Conservation (phyloP, 2,888 invertebrate genomes). For the Ptychoptera albimana region DNA sequence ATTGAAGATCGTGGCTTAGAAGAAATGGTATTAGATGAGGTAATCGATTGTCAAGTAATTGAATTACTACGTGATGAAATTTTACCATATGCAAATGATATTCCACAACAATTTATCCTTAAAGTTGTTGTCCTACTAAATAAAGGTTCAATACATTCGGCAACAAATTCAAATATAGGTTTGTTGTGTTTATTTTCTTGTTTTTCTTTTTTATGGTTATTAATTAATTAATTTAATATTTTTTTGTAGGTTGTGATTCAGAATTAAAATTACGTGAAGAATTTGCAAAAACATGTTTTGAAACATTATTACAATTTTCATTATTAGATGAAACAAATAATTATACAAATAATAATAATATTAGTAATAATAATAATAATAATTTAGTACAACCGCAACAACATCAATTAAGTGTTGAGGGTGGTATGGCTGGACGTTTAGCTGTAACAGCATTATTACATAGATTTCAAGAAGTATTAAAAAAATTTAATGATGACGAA, state of each 20-base stretch:
- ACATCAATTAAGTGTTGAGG: constrained; percentile 32
- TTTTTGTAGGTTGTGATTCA: constrained; percentile 49
- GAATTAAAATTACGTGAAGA: constrained; percentile 78
- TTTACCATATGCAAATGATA: constrained; percentile 57
- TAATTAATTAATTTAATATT: background rate
- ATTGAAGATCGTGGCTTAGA: constrained; percentile 40
- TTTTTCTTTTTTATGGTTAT: too few species aligned
- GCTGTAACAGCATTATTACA: constrained; percentile 87
- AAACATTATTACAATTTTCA: constrained; percentile 88
- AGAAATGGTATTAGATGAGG: constrained; percentile 49
- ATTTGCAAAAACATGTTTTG: constrained; percentile 92
- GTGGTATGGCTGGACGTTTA: constrained; percentile 50
- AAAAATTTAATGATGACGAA: constrained; percentile 73
- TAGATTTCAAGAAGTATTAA: constrained; percentile 83
- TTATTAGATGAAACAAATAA: constrained; percentile 49
- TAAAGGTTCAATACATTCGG: constrained; percentile 71
- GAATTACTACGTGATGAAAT: constrained; percentile 68
- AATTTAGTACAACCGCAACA: constrained; percentile 10
- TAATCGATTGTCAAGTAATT: constrained; percentile 69
- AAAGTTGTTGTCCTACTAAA: constrained; percentile 71
- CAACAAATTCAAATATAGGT: constrained; percentile 42
- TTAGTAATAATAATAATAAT: constrained; percentile 9
- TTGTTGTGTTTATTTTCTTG: constrained; percentile 5
- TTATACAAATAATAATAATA: constrained; percentile 12
- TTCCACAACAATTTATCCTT: constrained; percentile 68